A percentile compares a stretch with the other conserved stretches of the same genome.
phyloP scores from a whole-genome alignment of 2,888 invertebrate genomes.

The Gymnoscelis rufifasciata region DNA sequence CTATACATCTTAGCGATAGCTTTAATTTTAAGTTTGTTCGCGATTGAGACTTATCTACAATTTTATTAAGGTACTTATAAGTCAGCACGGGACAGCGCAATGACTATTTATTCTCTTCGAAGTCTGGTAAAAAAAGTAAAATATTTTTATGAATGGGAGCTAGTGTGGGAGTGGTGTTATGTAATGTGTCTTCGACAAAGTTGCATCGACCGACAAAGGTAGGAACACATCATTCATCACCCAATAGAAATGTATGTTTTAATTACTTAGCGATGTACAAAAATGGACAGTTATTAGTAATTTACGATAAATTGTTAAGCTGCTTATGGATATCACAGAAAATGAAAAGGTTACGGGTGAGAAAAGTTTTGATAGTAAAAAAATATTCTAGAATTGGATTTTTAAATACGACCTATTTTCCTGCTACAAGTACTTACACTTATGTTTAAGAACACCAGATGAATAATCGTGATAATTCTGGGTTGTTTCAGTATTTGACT shows the following conservation, averaged over 20 bases:
- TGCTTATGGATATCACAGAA: slow-evolving; percentile 16
- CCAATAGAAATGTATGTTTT: neutral
- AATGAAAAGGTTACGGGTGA: slow-evolving; percentile 1
- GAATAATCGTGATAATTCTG: neutral
- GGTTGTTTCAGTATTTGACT: neutral
- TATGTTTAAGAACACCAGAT: neutral
- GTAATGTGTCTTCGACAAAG: too few relatives aligned
- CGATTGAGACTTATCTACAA: too few relatives aligned
- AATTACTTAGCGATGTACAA: slow-evolving; percentile 15
- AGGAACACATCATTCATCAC: too few relatives aligned
- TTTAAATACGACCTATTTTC: neutral
- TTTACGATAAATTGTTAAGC: slow-evolving; percentile 3
- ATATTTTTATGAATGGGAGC: too few relatives aligned
- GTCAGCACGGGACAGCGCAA: too few relatives aligned
- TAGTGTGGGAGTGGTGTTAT: too few relatives aligned
- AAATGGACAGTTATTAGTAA: slow-evolving; percentile 21
- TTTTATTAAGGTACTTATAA: too few relatives aligned
- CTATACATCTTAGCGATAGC: too few relatives aligned
- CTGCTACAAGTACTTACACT: neutral
- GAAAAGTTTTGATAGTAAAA: neutral
- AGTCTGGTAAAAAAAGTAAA: too few relatives aligned
- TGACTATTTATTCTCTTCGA: too few relatives aligned
- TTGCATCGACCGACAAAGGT: too few relatives aligned
- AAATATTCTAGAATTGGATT: neutral
- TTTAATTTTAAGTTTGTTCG: too few relatives aligned